These are phyloP conservation scores for Saccostrea echinata DNA, from an alignment of 1,140 invertebrate species.

Conservation along the genomic window DNA sequence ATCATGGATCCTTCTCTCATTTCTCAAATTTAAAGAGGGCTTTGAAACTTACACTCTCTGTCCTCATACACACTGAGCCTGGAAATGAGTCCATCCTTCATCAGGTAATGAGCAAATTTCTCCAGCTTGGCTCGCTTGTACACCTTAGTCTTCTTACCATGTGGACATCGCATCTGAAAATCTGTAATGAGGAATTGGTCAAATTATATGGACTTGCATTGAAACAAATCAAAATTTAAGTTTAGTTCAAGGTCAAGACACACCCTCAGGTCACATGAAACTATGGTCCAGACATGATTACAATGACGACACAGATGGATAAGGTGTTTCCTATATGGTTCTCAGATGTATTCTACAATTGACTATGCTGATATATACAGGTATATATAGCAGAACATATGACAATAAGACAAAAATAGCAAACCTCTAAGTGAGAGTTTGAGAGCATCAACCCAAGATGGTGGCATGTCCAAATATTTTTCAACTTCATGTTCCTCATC, in stretches of 20 bases:
- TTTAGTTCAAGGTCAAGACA: too few species aligned
- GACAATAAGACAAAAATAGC: not conserved
- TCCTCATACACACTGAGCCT: conserved; percentile 87
- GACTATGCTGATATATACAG: too few species aligned
- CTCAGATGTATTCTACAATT: too few species aligned
- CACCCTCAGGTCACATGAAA: too few species aligned
- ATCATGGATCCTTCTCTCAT: too few species aligned
- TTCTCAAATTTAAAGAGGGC: not conserved
- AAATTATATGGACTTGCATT: not conserved
- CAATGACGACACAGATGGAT: too few species aligned
- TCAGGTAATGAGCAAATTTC: conserved; percentile 88
- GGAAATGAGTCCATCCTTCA: conserved; percentile 86
- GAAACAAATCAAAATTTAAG: too few species aligned
- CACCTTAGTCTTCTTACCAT: conserved; percentile 85
- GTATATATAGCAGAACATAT: too few species aligned
- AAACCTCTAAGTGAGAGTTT: conserved; percentile 85
- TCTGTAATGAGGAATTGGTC: conserved; percentile 81
- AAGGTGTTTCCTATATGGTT: too few species aligned
- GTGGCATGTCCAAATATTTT: conserved; percentile 86
- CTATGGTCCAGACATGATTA: too few species aligned
- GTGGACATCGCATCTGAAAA: conserved; percentile 87
- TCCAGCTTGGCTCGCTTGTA: conserved; percentile 90
- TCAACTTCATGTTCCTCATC: conserved; percentile 81
- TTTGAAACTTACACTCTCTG: conserved; percentile 82
- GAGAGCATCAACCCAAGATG: conserved; percentile 88